Percentiles rank a stretch among this genome's conserved stretches.
Conservation (phyloP, 2,113 vertebrate genomes). For the Genyomyrus donnyi region DNA sequence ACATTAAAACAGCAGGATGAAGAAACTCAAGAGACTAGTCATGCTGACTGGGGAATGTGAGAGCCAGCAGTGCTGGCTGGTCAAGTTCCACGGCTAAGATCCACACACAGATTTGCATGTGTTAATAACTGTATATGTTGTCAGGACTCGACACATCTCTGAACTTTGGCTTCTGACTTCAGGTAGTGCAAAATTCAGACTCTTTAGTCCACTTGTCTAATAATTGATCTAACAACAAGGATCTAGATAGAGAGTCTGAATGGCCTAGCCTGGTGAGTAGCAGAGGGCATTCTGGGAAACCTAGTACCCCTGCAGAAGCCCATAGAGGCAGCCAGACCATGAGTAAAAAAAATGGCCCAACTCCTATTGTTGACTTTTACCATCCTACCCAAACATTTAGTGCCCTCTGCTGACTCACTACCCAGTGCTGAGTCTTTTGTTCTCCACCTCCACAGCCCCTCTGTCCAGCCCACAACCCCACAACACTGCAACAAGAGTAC, state of each 20-base stretch:
- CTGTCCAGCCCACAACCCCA: neutral
- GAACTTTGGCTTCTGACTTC: neutral
- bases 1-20: neutral
- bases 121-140: neutral
- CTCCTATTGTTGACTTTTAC: neutral
- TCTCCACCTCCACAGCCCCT: neutral
- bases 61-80: neutral
- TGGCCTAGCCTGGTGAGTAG: neutral
- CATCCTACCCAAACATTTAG: neutral
- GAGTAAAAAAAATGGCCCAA: neutral
- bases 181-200: neutral
- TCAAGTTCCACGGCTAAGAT: neutral
- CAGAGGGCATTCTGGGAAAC: neutral
- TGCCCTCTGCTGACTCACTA: neutral
- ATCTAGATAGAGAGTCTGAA: neutral
- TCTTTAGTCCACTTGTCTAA: neutral
- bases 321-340: neutral
- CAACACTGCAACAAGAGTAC: neutral
- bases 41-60: neutral
- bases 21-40: neutral
- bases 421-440: neutral
- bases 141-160: neutral
- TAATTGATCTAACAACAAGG: neutral
- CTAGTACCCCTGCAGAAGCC: neutral
- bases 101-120: neutral